phyloP scores from a whole-genome alignment of 2,888 invertebrate species.

The Sphinx pinastri region DNA sequence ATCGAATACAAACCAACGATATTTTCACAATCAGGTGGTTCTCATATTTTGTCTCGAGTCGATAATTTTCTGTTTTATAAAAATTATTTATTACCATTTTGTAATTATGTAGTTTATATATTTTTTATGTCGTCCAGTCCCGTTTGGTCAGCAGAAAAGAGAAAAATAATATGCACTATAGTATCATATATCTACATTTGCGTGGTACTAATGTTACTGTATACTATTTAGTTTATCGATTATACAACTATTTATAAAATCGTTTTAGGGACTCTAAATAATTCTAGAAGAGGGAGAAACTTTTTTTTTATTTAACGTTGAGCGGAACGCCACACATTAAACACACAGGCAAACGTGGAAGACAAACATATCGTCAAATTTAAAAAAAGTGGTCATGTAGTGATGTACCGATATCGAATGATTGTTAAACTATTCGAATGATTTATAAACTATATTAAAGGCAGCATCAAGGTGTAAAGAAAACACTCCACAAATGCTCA shows the following conservation, averaged over 20 bases:
- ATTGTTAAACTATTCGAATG: neutral
- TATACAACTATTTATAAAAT: constrained; percentile 30
- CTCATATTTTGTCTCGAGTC: constrained; percentile 98
- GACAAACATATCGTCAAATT: neutral
- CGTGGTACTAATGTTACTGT: constrained; percentile 38
- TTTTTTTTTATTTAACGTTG: neutral
- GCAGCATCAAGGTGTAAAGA: too few species aligned
- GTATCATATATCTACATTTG: constrained; percentile 48
- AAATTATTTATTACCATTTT: constrained; percentile 42
- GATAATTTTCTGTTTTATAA: constrained; percentile 94
- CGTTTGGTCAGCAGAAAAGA: constrained; percentile 80
- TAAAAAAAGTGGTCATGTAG: neutral
- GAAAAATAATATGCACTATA: constrained; percentile 78
- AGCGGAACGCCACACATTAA: constrained; percentile 13
- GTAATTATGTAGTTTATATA: constrained; percentile 21
- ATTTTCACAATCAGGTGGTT: constrained; percentile 99
- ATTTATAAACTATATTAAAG: neutral
- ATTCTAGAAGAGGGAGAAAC: constrained; percentile 17
- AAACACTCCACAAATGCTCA: too few species aligned
- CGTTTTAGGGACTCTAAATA: constrained; percentile 12
- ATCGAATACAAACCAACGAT: constrained; percentile 91
- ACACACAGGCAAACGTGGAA: neutral
- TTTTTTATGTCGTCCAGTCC: constrained; percentile 69
- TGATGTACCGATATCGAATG: neutral
- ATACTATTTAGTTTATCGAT: constrained; percentile 36